phyloP scores from a whole-genome alignment of 2,113 vertebrate species.

The Trogon surrucura region DNA sequence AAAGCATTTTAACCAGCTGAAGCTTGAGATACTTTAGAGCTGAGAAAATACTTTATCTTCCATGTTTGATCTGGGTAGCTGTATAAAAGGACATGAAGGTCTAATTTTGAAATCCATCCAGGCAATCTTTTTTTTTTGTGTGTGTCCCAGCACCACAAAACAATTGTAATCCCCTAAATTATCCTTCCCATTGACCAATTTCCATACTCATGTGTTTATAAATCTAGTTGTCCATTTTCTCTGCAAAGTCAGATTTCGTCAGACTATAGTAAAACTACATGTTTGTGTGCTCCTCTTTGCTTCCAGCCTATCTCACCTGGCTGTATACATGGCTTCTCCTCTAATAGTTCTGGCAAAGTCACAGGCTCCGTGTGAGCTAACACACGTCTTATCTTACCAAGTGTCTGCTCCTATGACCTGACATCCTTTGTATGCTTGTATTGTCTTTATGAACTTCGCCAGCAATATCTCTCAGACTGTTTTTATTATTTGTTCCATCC shows the following conservation, averaged over 20 bases:
- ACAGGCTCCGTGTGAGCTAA: not conserved
- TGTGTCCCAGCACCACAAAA: not conserved
- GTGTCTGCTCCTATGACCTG: not conserved
- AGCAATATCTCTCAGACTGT: not conserved
- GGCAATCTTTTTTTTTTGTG: not conserved
- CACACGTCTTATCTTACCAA: not conserved
- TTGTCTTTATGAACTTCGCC: not conserved
- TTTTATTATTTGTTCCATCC: not conserved
- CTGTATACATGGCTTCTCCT: not conserved
- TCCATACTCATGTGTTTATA: not conserved
- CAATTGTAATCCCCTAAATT: not conserved
- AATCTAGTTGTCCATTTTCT: not conserved
- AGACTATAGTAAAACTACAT: not conserved
- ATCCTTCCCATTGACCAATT: not conserved
- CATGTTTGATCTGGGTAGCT: not conserved
- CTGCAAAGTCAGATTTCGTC: not conserved
- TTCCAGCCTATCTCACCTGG: not conserved
- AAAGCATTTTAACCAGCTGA: conserved; percentile 30
- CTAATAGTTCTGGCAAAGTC: not conserved
- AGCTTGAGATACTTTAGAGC: not conserved
- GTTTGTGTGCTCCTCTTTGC: not conserved
- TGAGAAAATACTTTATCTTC: conserved; percentile 29
- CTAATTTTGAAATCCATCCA: not conserved
- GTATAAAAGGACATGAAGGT: not conserved
- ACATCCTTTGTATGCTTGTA: not conserved